Evolutionary conservation across 2,113 vertebrate species (phyloP), one percentile per base, ranked within the genome.

Genomic region (Tiliqua scincoides): DNA sequence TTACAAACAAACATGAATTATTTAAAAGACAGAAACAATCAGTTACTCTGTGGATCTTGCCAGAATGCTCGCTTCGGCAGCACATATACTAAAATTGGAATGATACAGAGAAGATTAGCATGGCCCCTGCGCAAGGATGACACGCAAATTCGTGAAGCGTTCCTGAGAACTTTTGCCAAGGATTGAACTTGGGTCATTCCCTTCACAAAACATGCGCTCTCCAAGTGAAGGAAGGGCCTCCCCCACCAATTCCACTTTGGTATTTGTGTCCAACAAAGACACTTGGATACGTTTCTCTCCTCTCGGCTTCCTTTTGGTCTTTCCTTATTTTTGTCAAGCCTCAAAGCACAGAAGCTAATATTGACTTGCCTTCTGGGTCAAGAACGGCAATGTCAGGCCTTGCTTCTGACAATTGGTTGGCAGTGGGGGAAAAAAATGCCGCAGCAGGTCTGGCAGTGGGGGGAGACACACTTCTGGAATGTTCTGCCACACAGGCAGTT

Each of bases 341-440:
- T 72, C 52, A 43, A 15, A 79, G 79, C 65, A 43, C 52, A 70
- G 71, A 85, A 30, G 20, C 35, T 71, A 85, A 79, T 71, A 61
- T 71, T 71, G 76, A 48, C 76, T 62, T 71, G 84, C 54, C 54
- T 61, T 85, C 67, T 61, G 54, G 54, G 30, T 79, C 25, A 78
- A 70, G 65, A 85, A 85, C 12, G 27, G 75, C n/a, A 79, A 70
- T 78, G 32, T 43, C 75, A 79, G 48, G 20, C 57, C 67, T 71
- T n/a, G 65, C 76, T 35, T 35, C 59, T 71, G 35, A 61, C 35
- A 78, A 79, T 43, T 27, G 68, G n/a, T 27, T 40, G 23, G 35
- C 32, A 80, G 68, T 35, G n/a, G 37, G n/a, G 37, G 25, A 79
- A 76, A 40, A 20, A 79, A 23, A 11, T 61, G 30, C 54, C 65